Evolutionary conservation across 2,797 vertebrate genomes (phyloP).

Genomic region (Petrocephalus sullivani): DNA sequence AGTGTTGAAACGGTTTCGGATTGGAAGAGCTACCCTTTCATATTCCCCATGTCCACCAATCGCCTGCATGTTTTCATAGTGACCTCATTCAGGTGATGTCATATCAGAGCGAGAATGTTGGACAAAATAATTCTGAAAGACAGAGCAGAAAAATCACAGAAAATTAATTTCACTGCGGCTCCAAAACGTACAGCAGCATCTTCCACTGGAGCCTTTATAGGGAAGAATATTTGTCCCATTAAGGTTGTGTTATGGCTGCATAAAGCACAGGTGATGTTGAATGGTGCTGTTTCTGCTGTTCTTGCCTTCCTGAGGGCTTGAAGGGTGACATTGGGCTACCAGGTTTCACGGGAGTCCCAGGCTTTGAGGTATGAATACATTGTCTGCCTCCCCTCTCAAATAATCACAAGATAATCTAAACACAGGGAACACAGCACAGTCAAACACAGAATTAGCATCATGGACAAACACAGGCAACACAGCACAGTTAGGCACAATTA

Average conservation of each 20-base stretch:
- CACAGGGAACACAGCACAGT: neutral
- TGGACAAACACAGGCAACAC: neutral
- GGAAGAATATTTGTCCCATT: slow-evolving; percentile 10
- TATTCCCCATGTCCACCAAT: neutral
- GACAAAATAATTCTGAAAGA: too few relatives aligned
- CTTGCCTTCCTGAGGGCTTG: slow-evolving; percentile 48
- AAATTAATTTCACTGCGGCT: neutral
- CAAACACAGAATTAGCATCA: neutral
- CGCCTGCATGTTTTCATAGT: neutral
- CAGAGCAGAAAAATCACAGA: neutral
- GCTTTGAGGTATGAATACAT: slow-evolving; percentile 63
- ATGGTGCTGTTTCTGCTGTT: slow-evolving; percentile 21
- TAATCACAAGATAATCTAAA: neutral
- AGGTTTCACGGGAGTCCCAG: slow-evolving; percentile 73
- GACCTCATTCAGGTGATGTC: neutral
- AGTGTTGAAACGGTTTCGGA: neutral
- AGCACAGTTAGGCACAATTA: neutral
- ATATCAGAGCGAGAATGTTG: neutral
- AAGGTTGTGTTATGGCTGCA: slow-evolving; percentile 1
- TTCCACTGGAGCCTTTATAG: neutral
- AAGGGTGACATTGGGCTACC: slow-evolving; percentile 72
- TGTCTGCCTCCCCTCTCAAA: neutral
- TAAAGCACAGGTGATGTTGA: slow-evolving; percentile 16
- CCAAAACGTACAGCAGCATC: neutral
- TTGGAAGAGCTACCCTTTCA: neutral